phyloP scores from a whole-genome alignment of 1,140 invertebrate species.

The Brachionus koreanus region DNA sequence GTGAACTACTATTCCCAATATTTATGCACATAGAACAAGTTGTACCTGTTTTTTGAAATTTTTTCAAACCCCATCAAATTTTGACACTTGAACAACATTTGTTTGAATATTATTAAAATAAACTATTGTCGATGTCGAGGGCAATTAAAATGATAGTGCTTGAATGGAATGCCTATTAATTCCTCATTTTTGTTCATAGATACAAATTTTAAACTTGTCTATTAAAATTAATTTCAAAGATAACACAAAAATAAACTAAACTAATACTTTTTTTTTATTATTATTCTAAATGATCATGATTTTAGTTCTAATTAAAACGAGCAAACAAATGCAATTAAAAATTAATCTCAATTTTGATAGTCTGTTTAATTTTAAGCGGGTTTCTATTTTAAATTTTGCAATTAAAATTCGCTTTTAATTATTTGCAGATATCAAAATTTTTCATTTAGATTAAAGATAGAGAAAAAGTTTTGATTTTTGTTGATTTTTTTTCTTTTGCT shows the following conservation, averaged over 20 bases:
- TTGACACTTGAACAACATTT: constrained; percentile 21
- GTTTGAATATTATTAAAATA: neutral
- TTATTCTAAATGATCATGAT: neutral
- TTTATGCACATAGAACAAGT: neutral
- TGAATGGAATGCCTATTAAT: neutral
- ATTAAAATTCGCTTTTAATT: constrained; percentile 8
- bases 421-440: neutral
- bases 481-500: neutral
- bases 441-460: neutral
- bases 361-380: constrained; percentile 12
- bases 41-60: constrained; percentile 32
- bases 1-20: neutral
- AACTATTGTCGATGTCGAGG: neutral
- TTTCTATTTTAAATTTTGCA: neutral
- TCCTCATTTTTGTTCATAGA: neutral
- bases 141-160: constrained; percentile 5
- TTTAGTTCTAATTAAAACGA: neutral
- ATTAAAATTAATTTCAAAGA: constrained; percentile 16
- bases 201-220: neutral
- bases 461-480: neutral
- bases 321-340: constrained; percentile 27
- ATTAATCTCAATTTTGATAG: neutral
- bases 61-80: neutral
- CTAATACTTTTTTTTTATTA: neutral
- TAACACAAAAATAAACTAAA: neutral